Conservation (phyloP, 2,888 invertebrate genomes). For the Leucoma salicis region DNA sequence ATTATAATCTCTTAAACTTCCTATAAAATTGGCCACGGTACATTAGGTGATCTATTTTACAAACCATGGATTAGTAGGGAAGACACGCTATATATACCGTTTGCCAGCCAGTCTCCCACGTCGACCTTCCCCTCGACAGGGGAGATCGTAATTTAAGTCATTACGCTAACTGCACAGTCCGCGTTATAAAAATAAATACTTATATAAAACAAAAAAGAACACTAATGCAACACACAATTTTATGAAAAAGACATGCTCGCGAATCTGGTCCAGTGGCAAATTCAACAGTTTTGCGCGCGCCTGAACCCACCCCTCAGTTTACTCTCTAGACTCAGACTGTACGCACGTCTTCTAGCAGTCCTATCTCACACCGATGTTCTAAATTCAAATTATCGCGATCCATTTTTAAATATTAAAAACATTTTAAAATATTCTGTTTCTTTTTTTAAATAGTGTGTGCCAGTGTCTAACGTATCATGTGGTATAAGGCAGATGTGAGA, state of each 20-base stretch:
- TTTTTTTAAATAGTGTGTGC: constrained; percentile 41
- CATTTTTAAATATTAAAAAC: constrained; percentile 16
- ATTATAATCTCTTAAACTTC: neutral
- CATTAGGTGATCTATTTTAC: no score
- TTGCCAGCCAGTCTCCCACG: no score
- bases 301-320: constrained; percentile 54
- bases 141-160: no score
- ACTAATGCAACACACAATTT: constrained; percentile 38
- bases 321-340: constrained; percentile 29
- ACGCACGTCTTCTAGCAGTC: constrained; percentile 45
- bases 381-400: constrained; percentile 38
- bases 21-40: no score
- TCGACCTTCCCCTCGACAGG: no score
- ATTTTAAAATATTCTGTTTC: constrained; percentile 25
- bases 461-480: constrained; percentile 52
- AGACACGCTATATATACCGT: no score
- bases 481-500: constrained; percentile 58
- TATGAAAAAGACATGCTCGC: constrained; percentile 25
- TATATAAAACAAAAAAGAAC: constrained; percentile 7
- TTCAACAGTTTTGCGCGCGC: constrained; percentile 79
- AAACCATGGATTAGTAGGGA: no score
- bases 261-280: constrained; percentile 46
- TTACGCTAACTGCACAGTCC: no score
- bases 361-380: constrained; percentile 42
- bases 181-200: no score